Evolutionary conservation across 1,140 invertebrate species (phyloP).

Genomic region (Penaeus vannamei): DNA sequence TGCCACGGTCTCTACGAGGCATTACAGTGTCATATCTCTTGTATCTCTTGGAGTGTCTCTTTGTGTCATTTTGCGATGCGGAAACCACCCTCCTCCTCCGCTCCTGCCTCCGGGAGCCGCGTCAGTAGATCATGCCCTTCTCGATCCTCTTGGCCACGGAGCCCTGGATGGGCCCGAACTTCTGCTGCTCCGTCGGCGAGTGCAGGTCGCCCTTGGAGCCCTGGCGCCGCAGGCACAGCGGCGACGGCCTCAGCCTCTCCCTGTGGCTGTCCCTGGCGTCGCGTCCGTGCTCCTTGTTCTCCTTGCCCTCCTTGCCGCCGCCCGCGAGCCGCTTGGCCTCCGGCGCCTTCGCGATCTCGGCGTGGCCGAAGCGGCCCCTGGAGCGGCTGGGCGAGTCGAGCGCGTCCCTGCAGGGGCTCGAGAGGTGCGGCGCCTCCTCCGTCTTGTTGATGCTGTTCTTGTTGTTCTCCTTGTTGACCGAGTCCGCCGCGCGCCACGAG

Average conservation of each 20-base stretch:
- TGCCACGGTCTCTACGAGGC: too few relatives aligned
- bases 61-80: background rate
- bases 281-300: slow-evolving; percentile 47
- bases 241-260: slow-evolving; percentile 45
- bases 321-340: slow-evolving; percentile 20
- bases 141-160: slow-evolving; percentile 51
- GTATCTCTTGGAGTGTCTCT: background rate
- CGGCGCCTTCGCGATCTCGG: background rate
- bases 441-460: slow-evolving; percentile 49
- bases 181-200: slow-evolving; percentile 47
- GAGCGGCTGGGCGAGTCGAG: slow-evolving; percentile 10
- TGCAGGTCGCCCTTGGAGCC: slow-evolving; percentile 52
- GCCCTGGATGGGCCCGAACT: slow-evolving; percentile 39
- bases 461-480: slow-evolving; percentile 55
- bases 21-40: too few relatives aligned
- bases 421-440: slow-evolving; percentile 5
- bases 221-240: slow-evolving; percentile 47
- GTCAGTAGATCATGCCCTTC: slow-evolving; percentile 55
- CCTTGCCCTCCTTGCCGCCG: slow-evolving; percentile 46
- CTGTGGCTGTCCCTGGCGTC: slow-evolving; percentile 36
- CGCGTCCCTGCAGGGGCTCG: background rate
- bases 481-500: slow-evolving; percentile 4
- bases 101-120: background rate
- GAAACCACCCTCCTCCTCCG: background rate
- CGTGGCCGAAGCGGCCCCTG: slow-evolving; percentile 3